Evolutionary conservation across 2,888 invertebrate genomes (phyloP).

Genomic region (Lasioglossum malachurum): DNA sequence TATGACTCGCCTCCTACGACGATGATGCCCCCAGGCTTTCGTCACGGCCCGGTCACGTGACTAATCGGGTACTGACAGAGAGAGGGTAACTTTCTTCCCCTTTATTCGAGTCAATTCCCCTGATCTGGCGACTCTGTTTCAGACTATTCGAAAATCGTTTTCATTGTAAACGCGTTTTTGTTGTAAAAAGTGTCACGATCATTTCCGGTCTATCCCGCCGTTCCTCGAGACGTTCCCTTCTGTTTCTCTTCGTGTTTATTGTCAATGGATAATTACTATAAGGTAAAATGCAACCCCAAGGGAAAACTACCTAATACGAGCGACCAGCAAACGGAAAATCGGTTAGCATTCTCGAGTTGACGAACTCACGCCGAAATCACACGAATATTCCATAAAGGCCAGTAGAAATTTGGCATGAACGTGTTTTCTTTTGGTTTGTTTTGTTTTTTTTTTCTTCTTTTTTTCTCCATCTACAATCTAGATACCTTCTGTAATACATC

Average conservation of each 20-base stretch:
- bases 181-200: background rate
- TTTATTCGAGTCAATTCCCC: too few species aligned
- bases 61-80: too few species aligned
- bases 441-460: background rate
- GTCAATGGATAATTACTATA: slow-evolving; percentile 46
- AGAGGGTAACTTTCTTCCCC: too few species aligned
- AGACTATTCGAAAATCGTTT: background rate
- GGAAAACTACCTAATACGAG: background rate
- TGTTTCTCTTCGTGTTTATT: slow-evolving; percentile 34
- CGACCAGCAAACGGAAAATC: slow-evolving; percentile 14
- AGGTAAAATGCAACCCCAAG: slow-evolving; percentile 9
- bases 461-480: slow-evolving; percentile 48
- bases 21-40: too few species aligned
- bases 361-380: slow-evolving; percentile 34
- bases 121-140: background rate
- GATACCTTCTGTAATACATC: slow-evolving; percentile 57
- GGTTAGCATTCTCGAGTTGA: slow-evolving; percentile 47
- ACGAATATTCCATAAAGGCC: slow-evolving; percentile 51
- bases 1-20: too few species aligned
- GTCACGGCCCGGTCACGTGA: too few species aligned
- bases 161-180: background rate
- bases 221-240: slow-evolving; percentile 3
- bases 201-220: background rate
- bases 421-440: background rate
- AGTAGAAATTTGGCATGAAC: slow-evolving; percentile 57